Evolutionary conservation across 2,797 vertebrate species (phyloP).

Genomic region (Sebastes aleutianus): DNA sequence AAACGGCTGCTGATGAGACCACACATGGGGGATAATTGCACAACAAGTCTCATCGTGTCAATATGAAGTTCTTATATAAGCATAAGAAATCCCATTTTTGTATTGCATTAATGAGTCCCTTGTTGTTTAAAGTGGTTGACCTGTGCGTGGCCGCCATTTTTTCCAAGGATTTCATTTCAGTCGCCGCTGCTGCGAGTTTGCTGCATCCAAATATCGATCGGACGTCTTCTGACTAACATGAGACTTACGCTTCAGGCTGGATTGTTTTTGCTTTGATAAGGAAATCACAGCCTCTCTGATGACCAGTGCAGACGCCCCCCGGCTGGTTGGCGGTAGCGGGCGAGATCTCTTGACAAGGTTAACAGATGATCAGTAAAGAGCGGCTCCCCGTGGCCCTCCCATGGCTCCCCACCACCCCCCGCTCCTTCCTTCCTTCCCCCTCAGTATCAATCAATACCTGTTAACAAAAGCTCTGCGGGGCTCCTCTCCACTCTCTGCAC

Average conservation of each 20-base stretch:
- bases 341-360: conserved; percentile 63
- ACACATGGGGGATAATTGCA: not conserved
- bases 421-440: conserved; percentile 7
- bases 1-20: not conserved
- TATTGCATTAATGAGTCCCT: not conserved
- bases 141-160: not conserved
- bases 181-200: not conserved
- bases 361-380: conserved; percentile 69
- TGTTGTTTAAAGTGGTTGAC: not conserved
- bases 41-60: not conserved
- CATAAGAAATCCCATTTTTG: not conserved
- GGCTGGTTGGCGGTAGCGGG: not conserved
- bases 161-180: not conserved
- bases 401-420: not conserved
- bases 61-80: not conserved
- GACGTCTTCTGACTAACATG: not conserved
- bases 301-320: conserved; percentile 16
- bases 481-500: conserved; percentile 52
- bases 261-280: conserved; percentile 38
- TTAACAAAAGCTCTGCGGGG: conserved; percentile 71
- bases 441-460: conserved; percentile 72
- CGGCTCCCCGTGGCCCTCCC: conserved; percentile 40
- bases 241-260: conserved; percentile 14
- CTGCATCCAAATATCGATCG: conserved; percentile 33
- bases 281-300: conserved; percentile 36